Conservation (phyloP, 37 sponge, comb jelly and placozoan species). For the Beroe forskalii region DNA sequence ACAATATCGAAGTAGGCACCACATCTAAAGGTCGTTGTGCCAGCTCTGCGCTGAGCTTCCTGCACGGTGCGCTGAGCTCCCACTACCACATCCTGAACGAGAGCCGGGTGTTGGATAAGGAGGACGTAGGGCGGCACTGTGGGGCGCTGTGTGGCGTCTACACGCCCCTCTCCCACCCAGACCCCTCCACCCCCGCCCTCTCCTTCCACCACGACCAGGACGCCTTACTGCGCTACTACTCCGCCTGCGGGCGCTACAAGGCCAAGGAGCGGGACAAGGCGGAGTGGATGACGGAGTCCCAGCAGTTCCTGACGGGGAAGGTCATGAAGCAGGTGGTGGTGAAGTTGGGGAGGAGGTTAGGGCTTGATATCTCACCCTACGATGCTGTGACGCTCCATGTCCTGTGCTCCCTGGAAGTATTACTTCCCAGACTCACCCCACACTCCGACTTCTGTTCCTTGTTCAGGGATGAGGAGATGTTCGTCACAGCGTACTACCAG, state of each 20-base stretch:
- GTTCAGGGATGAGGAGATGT: constrained; percentile 20
- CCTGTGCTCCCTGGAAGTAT: constrained; percentile 22
- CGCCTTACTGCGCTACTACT: constrained; percentile 16
- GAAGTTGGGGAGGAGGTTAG: constrained; percentile 11
- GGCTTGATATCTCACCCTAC: not conserved
- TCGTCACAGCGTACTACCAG: constrained; percentile 36
- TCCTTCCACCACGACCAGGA: not conserved
- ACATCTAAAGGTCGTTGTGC: constrained; percentile 43
- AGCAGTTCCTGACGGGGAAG: not conserved
- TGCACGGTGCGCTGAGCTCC: not conserved
- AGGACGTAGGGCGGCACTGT: constrained; percentile 13
- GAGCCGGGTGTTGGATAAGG: not conserved
- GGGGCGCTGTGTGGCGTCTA: constrained; percentile 21
- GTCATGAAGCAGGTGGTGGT: not conserved
- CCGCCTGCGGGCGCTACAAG: not conserved
- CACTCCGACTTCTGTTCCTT: constrained; percentile 15
- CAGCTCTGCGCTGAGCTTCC: constrained; percentile 41
- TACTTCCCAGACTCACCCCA: constrained; percentile 4
- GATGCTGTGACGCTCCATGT: constrained; percentile 38
- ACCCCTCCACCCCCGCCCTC: not conserved
- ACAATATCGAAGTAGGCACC: not conserved
- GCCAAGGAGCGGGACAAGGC: not conserved
- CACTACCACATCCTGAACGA: not conserved
- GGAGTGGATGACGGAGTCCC: not conserved
- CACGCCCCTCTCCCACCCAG: not conserved